Percentiles rank a stretch among this genome's conserved stretches.
Conservation (phyloP, 1,140 invertebrate species). For the Drosophila littoralis region DNA sequence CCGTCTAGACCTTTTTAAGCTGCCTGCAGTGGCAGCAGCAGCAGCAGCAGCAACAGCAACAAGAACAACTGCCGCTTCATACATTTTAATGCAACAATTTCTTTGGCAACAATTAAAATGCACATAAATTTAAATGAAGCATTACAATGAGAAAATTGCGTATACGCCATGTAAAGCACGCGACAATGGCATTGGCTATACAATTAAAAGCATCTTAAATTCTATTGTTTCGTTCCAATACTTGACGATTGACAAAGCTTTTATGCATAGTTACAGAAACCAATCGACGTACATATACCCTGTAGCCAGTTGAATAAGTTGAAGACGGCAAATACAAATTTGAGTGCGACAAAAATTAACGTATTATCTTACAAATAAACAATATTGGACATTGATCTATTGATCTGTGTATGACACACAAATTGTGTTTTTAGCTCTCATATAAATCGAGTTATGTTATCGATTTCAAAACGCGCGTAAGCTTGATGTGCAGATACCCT, state of each 20-base stretch:
- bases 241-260: not conserved
- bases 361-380: no score
- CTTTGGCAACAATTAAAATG: slow-evolving; percentile 77
- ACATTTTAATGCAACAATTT: slow-evolving; percentile 71
- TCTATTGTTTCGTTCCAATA: slow-evolving; percentile 17
- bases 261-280: not conserved
- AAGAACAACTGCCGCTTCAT: slow-evolving; percentile 48
- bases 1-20: slow-evolving; percentile 82
- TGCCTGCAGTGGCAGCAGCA: slow-evolving; percentile 30
- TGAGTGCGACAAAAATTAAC: no score
- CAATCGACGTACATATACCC: not conserved
- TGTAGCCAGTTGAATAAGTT: not conserved
- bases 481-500: no score
- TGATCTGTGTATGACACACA: no score
- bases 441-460: no score
- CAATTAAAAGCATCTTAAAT: slow-evolving; percentile 11
- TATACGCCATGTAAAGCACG: slow-evolving; percentile 29
- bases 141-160: slow-evolving; percentile 50
- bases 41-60: slow-evolving; percentile 13
- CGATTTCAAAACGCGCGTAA: no score
- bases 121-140: slow-evolving; percentile 71
- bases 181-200: not conserved
- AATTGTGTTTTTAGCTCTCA: no score
- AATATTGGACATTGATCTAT: not conserved
- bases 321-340: no score